Evolutionary conservation across 2,797 vertebrate species (phyloP), one percentile per base, ranked within the genome.

Genomic region (Microtus californicus): DNA sequence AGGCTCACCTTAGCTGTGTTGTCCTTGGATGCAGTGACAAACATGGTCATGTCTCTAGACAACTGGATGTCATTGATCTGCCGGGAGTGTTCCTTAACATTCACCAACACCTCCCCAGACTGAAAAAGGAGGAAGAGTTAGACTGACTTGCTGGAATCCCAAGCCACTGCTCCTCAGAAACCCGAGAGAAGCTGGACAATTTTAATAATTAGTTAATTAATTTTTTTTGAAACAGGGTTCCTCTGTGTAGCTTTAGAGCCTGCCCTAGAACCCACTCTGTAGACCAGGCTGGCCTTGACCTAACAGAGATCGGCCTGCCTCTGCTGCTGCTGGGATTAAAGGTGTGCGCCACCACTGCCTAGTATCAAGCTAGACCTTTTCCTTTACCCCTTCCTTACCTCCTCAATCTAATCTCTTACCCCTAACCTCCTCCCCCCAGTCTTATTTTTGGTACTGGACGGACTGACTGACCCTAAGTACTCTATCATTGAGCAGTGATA

Each of bases 11-110:
- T 99, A 92, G 99, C 99, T 0, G 98, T 98, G 98, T 99, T 99
- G 97, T 99, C 99, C 98, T 99, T 99, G 95, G 99, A 99, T 51
- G 99, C 99, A 0, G 98, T 99, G 98, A 99, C 99, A 97, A 99
- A 98, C 99, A 99, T 99, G 6, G 99, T 99, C 98, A 99, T 99
- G 96, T 99, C 99, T 94, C 99, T 98, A 5, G 99, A 99, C 0
- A 99, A 96, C 99, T 99, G 99, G 95, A 99, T 99, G 98, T 99
- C 99, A 0, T 99, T 99, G 98, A 99, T 99, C 90, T 99, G 99
- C 98, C 99, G 99, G 71, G 98, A 99, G 98, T 99, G 99, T 88
- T 99, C 99, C 97, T 99, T 99, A 54, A 98, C 98, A 9, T 98
- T 99, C 69, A 99, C 99, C 92, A 99, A 97, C 86, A 99, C 96